Base-by-base conservation (phyloP, 1,140 invertebrate genomes). In the Drosophila seguyi region DNA sequence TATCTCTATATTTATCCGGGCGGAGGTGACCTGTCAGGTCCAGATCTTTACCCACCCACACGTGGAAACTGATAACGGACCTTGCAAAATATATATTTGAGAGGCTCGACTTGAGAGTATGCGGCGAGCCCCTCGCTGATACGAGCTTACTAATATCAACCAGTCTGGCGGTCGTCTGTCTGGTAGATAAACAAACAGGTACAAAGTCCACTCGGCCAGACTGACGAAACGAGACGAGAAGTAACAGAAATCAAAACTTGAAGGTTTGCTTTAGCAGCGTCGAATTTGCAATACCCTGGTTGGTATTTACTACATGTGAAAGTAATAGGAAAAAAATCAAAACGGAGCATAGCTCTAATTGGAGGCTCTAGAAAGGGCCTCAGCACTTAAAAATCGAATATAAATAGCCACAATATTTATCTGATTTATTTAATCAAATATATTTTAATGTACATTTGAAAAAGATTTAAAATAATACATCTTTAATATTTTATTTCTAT, bases 61-160 rank as follows among this genome's bases (percentile, higher is more conserved):
- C 79, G 75, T 56, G 79, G 60, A 77, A 79, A 79, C 81, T 75
- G 75, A 71, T 76, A 86, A 86, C 83, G 65, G 79, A 75, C 48
- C 7, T 11, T 38, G 20, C 20, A 4, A 55, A 25, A 38, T 31
- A 48, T 27, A 14, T 44, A 5, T 74, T 82, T 82, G 79, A 69
- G 86, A 80, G 75, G 56, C 74, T 72, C 69, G 82, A 59, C 66
- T 52, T 45, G n/a, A 13, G 57, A 36, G 10, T 31, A 13, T 31
- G 25, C 8, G 66, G 22, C 69, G 66, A 72, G 69, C 69, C 53
- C 44, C 52, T 72, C 69, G 29, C 52, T 72, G 52, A 71, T 36
- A 69, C 20, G 36, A 47, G 36, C 36, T 41, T 41, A 38, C 42
- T 36, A 25, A 74, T n/a, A 38, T 36, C n/a, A 61, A 27, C 47